Evolutionary conservation across 1,140 invertebrate genomes (phyloP).

Genomic region (Triops cancriformis): DNA sequence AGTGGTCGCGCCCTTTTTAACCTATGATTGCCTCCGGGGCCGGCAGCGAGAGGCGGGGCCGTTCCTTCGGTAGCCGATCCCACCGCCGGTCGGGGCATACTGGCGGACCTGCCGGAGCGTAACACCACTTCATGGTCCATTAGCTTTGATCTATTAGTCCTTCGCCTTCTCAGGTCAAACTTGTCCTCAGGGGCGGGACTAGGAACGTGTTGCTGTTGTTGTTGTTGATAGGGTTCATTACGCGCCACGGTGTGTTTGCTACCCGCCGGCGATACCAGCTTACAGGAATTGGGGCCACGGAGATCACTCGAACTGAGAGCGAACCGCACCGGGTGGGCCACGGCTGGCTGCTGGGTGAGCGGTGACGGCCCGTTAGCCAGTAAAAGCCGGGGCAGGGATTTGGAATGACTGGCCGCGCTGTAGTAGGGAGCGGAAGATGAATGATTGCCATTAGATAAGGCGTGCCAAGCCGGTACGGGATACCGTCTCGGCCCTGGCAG

Average conservation of each 20-base stretch:
- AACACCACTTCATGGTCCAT: background rate
- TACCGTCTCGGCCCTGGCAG: background rate
- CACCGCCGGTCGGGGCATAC: slow-evolving; percentile 16
- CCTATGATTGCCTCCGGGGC: background rate
- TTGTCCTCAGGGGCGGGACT: slow-evolving; percentile 23
- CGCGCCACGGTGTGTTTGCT: slow-evolving; percentile 14
- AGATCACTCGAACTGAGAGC: background rate
- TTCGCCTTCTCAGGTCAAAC: background rate
- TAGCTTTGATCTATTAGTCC: background rate
- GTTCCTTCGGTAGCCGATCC: background rate
- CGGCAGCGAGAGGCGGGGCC: background rate
- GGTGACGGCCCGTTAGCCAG: background rate
- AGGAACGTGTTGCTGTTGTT: slow-evolving; percentile 1
- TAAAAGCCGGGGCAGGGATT: background rate
- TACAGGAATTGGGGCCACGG: slow-evolving; percentile 17
- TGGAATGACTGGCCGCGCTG: background rate
- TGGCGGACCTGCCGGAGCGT: slow-evolving; percentile 16
- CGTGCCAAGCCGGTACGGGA: background rate
- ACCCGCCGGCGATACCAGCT: background rate
- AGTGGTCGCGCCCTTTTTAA: background rate
- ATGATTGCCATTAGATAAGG: slow-evolving; percentile 10
- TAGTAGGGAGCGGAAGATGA: background rate
- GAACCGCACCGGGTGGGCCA: background rate
- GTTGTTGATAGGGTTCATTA: background rate
- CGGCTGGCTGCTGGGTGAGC: background rate